A percentile compares a stretch with the other conserved stretches of the same genome.
Evolutionary conservation across 2,113 vertebrate species (phyloP).

Genomic region (Antechinus stuartii): DNA sequence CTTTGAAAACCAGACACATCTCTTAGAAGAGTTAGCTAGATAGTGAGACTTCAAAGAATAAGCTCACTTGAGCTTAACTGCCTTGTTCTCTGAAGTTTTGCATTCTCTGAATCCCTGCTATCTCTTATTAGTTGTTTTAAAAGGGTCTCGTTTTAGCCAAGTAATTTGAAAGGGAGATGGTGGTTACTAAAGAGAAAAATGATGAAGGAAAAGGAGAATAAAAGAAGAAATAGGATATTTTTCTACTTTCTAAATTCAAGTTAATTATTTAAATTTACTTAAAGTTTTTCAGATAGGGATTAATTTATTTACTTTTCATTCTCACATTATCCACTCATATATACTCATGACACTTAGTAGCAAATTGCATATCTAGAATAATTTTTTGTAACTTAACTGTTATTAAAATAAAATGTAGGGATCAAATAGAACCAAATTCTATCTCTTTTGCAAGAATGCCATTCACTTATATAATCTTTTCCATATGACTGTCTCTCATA

Average conservation of each 20-base stretch:
- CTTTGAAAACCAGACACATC: not conserved
- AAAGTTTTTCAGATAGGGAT: not conserved
- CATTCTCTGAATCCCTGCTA: not conserved
- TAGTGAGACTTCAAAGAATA: not conserved
- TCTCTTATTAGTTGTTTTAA: not conserved
- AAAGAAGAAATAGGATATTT: not conserved
- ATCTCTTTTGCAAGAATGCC: not conserved
- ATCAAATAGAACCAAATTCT: not conserved
- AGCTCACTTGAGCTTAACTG: not conserved
- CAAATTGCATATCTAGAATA: not conserved
- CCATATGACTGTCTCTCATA: constrained; percentile 3
- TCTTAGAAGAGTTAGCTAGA: not conserved
- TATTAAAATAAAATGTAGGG: constrained; percentile 4
- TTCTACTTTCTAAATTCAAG: not conserved
- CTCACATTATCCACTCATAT: not conserved
- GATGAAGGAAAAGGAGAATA: not conserved
- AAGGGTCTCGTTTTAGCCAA: not conserved
- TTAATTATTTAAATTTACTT: not conserved
- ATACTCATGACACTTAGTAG: not conserved
- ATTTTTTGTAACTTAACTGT: not conserved
- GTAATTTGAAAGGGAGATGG: not conserved
- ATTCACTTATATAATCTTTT: not conserved
- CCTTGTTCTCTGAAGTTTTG: not conserved
- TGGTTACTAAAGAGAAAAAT: not conserved
- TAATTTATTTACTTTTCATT: not conserved